Evolutionary conservation across 2,113 vertebrate genomes (phyloP).

Genomic region (Hydrochoerus hydrochaeris): DNA sequence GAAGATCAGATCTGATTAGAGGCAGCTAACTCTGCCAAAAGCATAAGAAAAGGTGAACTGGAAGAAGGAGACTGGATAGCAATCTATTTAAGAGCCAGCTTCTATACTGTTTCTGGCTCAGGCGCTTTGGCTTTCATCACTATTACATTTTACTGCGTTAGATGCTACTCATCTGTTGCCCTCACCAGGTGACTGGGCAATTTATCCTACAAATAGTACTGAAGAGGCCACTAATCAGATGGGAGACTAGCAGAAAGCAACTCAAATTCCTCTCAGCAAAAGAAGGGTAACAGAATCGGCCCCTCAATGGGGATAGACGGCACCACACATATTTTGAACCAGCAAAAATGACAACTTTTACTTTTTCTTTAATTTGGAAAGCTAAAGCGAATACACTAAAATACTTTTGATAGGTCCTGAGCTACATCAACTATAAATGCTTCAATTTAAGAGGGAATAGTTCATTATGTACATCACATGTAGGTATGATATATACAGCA

Average conservation of each 20-base stretch:
- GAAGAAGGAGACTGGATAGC: neutral
- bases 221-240: neutral
- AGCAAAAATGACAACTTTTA: neutral
- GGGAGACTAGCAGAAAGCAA: neutral
- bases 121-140: neutral
- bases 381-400: neutral
- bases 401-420: neutral
- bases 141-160: neutral
- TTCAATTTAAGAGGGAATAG: neutral
- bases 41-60: neutral
- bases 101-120: neutral
- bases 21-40: neutral
- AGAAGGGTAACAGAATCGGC: neutral
- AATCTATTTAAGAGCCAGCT: neutral
- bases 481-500: neutral
- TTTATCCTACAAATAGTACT: neutral
- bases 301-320: neutral
- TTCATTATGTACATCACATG: neutral
- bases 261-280: neutral
- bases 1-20: neutral
- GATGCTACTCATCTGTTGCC: neutral
- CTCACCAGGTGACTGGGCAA: neutral
- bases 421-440: neutral
- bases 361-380: slow-evolving; percentile 35
- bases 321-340: neutral